Evolutionary conservation across 2,113 vertebrate species (phyloP).

Genomic region (Pyxicephalus adspersus): DNA sequence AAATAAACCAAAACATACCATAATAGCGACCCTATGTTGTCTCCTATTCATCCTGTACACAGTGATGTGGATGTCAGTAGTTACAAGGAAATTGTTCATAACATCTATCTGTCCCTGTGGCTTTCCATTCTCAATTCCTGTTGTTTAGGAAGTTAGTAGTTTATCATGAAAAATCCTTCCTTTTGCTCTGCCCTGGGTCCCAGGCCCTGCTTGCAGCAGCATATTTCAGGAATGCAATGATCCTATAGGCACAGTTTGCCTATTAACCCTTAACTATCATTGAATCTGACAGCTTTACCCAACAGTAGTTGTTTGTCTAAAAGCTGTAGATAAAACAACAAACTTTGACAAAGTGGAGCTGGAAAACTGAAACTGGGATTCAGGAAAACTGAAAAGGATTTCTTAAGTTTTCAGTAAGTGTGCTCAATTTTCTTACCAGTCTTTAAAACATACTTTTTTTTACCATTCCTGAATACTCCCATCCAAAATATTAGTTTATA

Average conservation of each 20-base stretch:
- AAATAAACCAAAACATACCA: background rate
- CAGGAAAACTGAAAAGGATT: no score
- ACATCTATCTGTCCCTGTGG: conserved; percentile 34
- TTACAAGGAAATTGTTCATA: conserved; percentile 34
- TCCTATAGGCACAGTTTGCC: conserved; percentile 1
- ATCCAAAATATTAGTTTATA: no score
- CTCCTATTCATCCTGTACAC: background rate
- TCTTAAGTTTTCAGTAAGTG: no score
- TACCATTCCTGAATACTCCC: no score
- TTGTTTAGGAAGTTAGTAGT: conserved; percentile 49
- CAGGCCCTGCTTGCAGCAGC: background rate
- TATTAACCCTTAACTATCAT: background rate
- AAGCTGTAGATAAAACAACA: no score
- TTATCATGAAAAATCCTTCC: conserved; percentile 53
- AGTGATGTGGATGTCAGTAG: background rate
- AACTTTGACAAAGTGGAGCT: no score
- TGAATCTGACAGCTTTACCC: background rate
- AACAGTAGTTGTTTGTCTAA: no score
- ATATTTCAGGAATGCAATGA: conserved; percentile 34
- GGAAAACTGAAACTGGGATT: no score
- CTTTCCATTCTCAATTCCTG: conserved; percentile 48
- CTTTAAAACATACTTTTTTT: no score
- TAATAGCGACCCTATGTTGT: background rate
- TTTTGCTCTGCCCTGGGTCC: background rate
- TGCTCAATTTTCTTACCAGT: no score